These are phyloP conservation scores for Oreonectes daqikongensis DNA, from an alignment of 2,797 vertebrate species.

Conservation along the genomic window DNA sequence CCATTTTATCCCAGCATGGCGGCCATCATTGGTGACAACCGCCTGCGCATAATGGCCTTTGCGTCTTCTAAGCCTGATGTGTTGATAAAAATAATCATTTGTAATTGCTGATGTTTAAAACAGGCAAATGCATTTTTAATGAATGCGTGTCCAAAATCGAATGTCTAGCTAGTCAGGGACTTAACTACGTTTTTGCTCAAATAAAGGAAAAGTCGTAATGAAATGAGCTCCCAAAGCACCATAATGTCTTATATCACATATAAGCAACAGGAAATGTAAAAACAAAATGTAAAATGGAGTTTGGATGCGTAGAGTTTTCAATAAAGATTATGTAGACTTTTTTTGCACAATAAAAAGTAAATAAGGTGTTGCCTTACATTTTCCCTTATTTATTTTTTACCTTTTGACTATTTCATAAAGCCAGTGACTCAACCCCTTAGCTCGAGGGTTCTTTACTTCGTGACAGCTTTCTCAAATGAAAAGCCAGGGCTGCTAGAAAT, in stretches of 20 bases:
- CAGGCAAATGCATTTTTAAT: conserved; percentile 44
- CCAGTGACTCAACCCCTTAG: conserved; percentile 38
- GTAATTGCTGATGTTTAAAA: conserved; percentile 49
- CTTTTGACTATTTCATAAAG: conserved; percentile 50
- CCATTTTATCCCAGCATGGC: conserved; percentile 3
- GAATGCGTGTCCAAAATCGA: too few species aligned
- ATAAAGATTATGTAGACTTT: neutral
- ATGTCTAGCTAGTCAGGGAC: too few species aligned
- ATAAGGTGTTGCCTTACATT: neutral
- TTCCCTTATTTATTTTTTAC: too few species aligned
- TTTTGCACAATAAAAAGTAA: neutral
- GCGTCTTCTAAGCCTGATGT: conserved; percentile 22
- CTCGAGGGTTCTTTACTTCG: conserved; percentile 51
- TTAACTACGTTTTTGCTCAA: neutral
- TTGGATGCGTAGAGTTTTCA: neutral
- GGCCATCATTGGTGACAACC: conserved; percentile 15
- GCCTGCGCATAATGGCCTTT: conserved; percentile 32
- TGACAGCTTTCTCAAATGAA: conserved; percentile 51
- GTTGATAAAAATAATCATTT: conserved; percentile 44
- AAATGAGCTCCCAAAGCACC: neutral
- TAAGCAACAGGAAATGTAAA: too few species aligned
- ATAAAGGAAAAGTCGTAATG: neutral
- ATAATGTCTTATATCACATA: neutral
- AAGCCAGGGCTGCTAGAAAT: conserved; percentile 47
- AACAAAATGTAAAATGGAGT: neutral